Evolutionary conservation across 2,797 vertebrate genomes (phyloP).

Genomic region (Champsocephalus esox): DNA sequence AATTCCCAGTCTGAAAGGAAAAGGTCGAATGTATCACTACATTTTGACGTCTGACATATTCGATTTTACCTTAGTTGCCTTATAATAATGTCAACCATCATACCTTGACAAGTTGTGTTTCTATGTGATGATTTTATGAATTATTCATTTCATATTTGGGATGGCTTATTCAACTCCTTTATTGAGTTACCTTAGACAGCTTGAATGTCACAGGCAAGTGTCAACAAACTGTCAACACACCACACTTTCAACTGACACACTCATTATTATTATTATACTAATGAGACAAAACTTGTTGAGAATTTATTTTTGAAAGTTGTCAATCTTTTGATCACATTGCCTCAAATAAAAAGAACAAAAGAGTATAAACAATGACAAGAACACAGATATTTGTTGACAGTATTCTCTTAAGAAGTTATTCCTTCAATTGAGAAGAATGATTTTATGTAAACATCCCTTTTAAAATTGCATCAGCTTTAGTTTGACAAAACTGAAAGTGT

Average conservation of each 20-base stretch:
- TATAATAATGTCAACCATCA: constrained; percentile 31
- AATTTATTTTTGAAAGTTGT: constrained; percentile 39
- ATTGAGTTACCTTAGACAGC: constrained; percentile 37
- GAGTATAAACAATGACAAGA: constrained; percentile 6
- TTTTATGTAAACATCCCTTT: background rate
- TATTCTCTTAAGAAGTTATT: background rate
- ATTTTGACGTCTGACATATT: constrained; percentile 23
- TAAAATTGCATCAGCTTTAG: too few relatives aligned
- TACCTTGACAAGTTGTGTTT: constrained; percentile 19
- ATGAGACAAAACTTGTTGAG: constrained; percentile 28
- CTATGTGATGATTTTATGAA: constrained; percentile 46
- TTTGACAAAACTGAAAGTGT: too few relatives aligned
- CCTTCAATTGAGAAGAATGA: background rate
- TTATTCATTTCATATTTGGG: constrained; percentile 59
- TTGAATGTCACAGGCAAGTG: constrained; percentile 28
- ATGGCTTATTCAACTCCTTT: constrained; percentile 42
- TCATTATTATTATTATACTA: constrained; percentile 9
- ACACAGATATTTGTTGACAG: constrained; percentile 20
- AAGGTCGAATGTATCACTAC: constrained; percentile 23
- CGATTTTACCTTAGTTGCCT: constrained; percentile 28
- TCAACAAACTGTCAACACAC: constrained; percentile 32
- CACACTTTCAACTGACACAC: constrained; percentile 2
- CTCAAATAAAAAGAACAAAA: background rate
- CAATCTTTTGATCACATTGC: constrained; percentile 19
- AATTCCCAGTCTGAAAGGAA: background rate